Percentiles rank a stretch among this genome's conserved stretches.
Evolutionary conservation across 2,888 invertebrate species (phyloP).

Genomic region (Synanthedon myopaeformis): DNA sequence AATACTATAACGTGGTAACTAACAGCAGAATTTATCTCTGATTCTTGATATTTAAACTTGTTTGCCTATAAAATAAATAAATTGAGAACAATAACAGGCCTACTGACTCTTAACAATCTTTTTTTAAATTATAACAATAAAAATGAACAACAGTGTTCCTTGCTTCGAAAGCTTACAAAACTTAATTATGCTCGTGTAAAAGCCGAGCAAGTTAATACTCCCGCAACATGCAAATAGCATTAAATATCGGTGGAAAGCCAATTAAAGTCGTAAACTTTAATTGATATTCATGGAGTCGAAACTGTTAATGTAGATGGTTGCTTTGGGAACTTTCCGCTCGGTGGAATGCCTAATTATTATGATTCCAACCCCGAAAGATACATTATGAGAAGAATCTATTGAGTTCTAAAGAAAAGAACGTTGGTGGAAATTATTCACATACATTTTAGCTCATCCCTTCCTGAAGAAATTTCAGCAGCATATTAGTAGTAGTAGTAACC

Average conservation of each 20-base stretch:
- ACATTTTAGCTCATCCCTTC: too few relatives aligned
- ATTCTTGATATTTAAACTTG: too few relatives aligned
- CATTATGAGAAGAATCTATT: too few relatives aligned
- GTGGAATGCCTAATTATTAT: conserved; percentile 25
- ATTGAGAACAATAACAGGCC: too few relatives aligned
- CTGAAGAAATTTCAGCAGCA: too few relatives aligned
- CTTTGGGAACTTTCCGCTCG: conserved; percentile 21
- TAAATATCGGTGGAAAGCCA: conserved; percentile 45
- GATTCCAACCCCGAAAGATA: not conserved
- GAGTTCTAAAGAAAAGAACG: too few relatives aligned
- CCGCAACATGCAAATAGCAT: conserved; percentile 50
- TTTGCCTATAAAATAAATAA: too few relatives aligned
- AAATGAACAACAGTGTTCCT: conserved; percentile 14
- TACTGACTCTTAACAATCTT: not conserved
- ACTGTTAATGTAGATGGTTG: conserved; percentile 30
- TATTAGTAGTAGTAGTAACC: too few relatives aligned
- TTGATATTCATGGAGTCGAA: conserved; percentile 51
- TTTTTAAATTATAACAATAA: not conserved
- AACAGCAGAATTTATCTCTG: too few relatives aligned
- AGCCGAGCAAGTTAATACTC: conserved; percentile 35
- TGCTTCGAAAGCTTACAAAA: conserved; percentile 27
- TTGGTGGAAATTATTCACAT: too few relatives aligned
- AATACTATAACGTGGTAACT: too few relatives aligned
- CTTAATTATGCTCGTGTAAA: conserved; percentile 38
- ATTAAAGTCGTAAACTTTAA: conserved; percentile 53